Evolutionary conservation across 2,888 invertebrate species (phyloP).

Genomic region (Hirtodrosophila alboralis): DNA sequence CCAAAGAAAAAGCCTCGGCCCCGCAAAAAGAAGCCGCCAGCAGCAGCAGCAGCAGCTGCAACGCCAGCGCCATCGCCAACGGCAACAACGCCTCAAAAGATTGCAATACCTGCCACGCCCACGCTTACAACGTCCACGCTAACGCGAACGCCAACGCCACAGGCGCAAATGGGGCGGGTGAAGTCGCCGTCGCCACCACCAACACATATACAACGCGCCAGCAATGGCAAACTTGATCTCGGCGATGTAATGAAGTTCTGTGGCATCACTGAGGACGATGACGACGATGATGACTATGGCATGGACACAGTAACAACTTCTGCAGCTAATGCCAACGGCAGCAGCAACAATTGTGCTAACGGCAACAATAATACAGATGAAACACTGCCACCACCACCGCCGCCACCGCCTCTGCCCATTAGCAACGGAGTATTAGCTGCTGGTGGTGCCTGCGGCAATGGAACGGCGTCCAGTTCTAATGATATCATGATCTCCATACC

Average conservation of each 20-base stretch:
- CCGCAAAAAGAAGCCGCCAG: constrained; percentile 73
- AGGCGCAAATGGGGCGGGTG: constrained; percentile 17
- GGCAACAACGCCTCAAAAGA: constrained; percentile 49
- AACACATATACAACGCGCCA: constrained; percentile 77
- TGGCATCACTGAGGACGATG: constrained; percentile 89
- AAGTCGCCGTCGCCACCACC: constrained; percentile 65
- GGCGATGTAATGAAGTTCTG: constrained; percentile 91
- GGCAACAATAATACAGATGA: constrained; percentile 30
- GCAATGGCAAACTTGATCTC: constrained; percentile 86
- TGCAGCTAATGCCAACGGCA: constrained; percentile 19
- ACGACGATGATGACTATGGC: constrained; percentile 86
- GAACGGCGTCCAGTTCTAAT: constrained; percentile 42
- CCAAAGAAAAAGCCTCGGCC: constrained; percentile 77
- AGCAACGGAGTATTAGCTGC: constrained; percentile 20
- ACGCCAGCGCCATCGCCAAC: constrained; percentile 25
- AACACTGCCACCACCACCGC: constrained; percentile 29
- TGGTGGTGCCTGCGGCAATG: constrained; percentile 7
- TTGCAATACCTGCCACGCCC: constrained; percentile 53
- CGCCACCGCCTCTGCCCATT: constrained; percentile 18
- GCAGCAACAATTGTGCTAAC: constrained; percentile 30
- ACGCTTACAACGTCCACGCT: constrained; percentile 19
- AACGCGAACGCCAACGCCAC: constrained; percentile 31
- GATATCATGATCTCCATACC: constrained; percentile 84
- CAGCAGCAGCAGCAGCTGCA: constrained; percentile 36
- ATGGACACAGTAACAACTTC: constrained; percentile 68